A percentile compares a stretch with the other conserved stretches of the same genome.
Evolutionary conservation across 2,113 vertebrate species (phyloP).

Genomic region (Indicator maculatus): DNA sequence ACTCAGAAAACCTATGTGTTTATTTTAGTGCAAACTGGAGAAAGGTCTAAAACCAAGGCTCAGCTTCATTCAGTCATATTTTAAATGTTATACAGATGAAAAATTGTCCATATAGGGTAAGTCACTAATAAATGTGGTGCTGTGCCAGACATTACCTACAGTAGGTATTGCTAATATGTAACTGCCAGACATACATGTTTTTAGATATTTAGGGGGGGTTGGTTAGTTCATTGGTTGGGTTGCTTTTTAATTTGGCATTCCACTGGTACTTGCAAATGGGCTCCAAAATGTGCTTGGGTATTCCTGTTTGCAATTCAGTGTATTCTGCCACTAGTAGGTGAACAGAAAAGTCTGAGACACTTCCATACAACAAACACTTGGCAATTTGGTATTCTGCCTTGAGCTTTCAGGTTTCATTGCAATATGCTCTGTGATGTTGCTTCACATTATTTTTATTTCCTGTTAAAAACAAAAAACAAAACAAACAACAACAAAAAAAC

Average conservation of each 20-base stretch:
- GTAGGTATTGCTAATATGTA: neutral
- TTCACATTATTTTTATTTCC: constrained; percentile 3
- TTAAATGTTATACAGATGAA: neutral
- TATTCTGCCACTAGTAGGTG: neutral
- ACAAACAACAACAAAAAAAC: no score
- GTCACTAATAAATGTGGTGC: neutral
- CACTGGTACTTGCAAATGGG: neutral
- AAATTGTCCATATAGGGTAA: neutral
- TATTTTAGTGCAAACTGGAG: constrained; percentile 26
- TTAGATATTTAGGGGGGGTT: neutral
- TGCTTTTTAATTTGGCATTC: neutral
- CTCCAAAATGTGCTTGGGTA: neutral
- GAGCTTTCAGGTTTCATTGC: neutral
- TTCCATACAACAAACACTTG: neutral
- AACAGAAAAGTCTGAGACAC: neutral
- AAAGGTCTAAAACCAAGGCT: neutral
- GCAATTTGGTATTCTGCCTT: neutral
- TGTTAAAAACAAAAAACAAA: neutral
- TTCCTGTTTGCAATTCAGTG: neutral
- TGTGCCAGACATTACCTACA: neutral
- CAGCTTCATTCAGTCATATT: neutral
- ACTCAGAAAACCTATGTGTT: neutral
- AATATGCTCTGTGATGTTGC: neutral
- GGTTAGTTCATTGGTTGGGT: no score
- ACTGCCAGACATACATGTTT: neutral